Base-by-base conservation (phyloP, 2,888 invertebrate species). In the Xylota segnis region DNA sequence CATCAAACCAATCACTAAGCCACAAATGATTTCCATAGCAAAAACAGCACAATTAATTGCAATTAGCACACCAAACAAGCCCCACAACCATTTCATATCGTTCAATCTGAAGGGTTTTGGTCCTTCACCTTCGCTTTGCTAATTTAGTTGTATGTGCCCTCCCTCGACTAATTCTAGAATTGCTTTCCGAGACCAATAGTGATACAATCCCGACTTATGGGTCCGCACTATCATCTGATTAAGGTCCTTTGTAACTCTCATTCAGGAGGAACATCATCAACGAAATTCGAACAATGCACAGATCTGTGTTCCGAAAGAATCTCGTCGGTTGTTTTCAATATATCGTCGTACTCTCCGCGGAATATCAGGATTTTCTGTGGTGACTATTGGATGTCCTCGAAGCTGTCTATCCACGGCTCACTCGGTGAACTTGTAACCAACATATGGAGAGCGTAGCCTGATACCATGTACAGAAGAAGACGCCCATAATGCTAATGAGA, bases 381-480 rank as follows among this genome's bases (percentile, higher is more conserved):
- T 0, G 68, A 29, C 4, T 2, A 18, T 0, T 45, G 68, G 6
- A 77, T 40, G 52, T 77, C 77, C 5, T 68, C 68, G 16, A 61
- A 61, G 5, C n/a, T 32, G 32, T 18, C 18, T 0, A 70, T 23
- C 14, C 23, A 5, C 2, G 32, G 9, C 5, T 77, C 70, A 7
- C 14, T 77, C 7, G 77, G 68, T 6, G 77, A 52, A 52, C 32
- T 52, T 4, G 68, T 70, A 2, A 70, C 68, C 10, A 77, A 23
- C 1, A 29, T 59, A 10, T 77, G 70, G 1, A 77, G 52, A 2
- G 50, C n/a, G n/a, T 59, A 9, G 77, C 77, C 32, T 61, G 40
- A 12, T 77, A 77, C 2, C 50, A 34, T 9, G 52, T 29, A 18
- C 27, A 70, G 43, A 77, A 77, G 3, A 70, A 70, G 3, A 77